Conservation (phyloP, 2,888 invertebrate species). For the Protodeltote pygarga region DNA sequence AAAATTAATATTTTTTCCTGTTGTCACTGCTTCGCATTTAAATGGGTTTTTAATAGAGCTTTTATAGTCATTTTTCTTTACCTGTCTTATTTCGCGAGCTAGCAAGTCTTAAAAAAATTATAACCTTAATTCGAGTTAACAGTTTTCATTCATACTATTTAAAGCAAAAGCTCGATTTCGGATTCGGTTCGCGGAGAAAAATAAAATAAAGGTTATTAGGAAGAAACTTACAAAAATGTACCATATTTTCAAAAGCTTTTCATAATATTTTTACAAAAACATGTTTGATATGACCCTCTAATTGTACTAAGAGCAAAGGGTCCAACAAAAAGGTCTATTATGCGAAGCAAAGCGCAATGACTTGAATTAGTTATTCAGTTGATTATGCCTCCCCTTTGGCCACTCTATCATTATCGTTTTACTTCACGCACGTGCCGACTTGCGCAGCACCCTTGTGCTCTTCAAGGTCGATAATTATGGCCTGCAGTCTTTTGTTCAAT, state of each 20-base stretch:
- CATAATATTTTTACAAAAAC: constrained; percentile 73
- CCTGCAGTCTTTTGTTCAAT: constrained; percentile 67
- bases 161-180: too few relatives aligned
- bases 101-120: too few relatives aligned
- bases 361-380: constrained; percentile 86
- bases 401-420: constrained; percentile 85
- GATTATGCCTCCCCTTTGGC: constrained; percentile 81
- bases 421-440: constrained; percentile 79
- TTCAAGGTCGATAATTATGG: constrained; percentile 82
- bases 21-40: constrained; percentile 26
- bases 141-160: too few relatives aligned
- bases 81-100: too few relatives aligned
- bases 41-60: constrained; percentile 33
- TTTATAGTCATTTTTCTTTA: too few relatives aligned
- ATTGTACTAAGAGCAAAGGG: constrained; percentile 62
- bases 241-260: constrained; percentile 44
- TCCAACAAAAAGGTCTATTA: constrained; percentile 77
- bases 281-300: constrained; percentile 66
- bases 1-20: constrained; percentile 46
- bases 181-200: too few relatives aligned
- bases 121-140: too few relatives aligned
- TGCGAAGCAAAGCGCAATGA: constrained; percentile 76
- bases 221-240: too few relatives aligned
- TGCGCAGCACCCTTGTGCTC: constrained; percentile 71
- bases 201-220: too few relatives aligned